phyloP scores from a whole-genome alignment of 2,888 invertebrate species.

The Tillus elongatus region DNA sequence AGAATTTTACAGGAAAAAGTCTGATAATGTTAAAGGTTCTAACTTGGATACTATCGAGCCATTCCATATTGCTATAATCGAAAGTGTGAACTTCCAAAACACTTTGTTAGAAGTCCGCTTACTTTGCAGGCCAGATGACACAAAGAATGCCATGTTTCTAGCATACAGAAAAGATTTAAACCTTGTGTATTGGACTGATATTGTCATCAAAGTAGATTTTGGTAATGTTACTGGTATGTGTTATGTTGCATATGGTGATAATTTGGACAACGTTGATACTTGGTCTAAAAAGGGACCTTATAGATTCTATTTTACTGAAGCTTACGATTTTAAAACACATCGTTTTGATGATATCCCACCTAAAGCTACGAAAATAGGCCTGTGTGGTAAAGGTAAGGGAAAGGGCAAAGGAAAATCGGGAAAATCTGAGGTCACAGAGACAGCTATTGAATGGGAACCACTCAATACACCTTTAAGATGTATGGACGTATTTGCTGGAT shows the following conservation, averaged over 20 bases:
- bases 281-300: conserved; percentile 58
- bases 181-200: conserved; percentile 64
- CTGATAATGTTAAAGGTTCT: conserved; percentile 59
- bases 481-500: conserved; percentile 79
- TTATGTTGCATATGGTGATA: conserved; percentile 54
- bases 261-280: conserved; percentile 46
- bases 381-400: conserved; percentile 52
- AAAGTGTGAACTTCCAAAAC: conserved; percentile 46
- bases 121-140: conserved; percentile 69
- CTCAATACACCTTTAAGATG: conserved; percentile 50
- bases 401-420: conserved; percentile 56
- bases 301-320: conserved; percentile 65
- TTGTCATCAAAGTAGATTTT: conserved; percentile 38
- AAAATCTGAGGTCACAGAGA: conserved; percentile 14
- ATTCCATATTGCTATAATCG: conserved; percentile 63
- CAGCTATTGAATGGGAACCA: conserved; percentile 34
- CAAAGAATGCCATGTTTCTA: conserved; percentile 47
- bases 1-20: conserved; percentile 69
- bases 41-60: conserved; percentile 66
- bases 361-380: conserved; percentile 50
- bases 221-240: conserved; percentile 60
- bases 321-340: conserved; percentile 51
- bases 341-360: conserved; percentile 54
- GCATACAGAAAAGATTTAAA: conserved; percentile 61
- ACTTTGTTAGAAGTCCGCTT: conserved; percentile 56